These are phyloP conservation scores for Tenthredo amoena DNA, from an alignment of 2,888 invertebrate genomes.

Conservation along the genomic window DNA sequence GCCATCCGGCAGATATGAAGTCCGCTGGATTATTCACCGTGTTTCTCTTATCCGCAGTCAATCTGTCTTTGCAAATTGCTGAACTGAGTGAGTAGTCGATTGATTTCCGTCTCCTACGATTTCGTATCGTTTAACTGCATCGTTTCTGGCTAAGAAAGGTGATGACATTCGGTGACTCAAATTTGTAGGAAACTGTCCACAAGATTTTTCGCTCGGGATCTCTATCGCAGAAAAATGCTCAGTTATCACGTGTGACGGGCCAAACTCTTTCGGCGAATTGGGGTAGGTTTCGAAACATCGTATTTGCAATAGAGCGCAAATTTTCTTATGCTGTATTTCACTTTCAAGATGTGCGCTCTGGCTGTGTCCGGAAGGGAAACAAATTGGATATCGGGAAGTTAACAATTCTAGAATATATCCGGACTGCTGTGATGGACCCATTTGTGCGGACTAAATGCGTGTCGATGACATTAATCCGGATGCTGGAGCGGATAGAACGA, in stretches of 20 bases:
- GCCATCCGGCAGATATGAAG: neutral
- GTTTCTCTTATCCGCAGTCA: neutral
- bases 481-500: neutral
- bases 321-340: neutral
- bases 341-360: neutral
- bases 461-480: neutral
- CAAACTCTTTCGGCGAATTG: neutral
- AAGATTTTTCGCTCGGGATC: neutral
- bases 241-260: neutral
- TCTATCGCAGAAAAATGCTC: neutral
- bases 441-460: conserved; percentile 42
- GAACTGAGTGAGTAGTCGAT: neutral
- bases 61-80: conserved; percentile 2
- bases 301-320: neutral
- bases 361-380: conserved; percentile 52
- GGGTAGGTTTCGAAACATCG: neutral
- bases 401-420: conserved; percentile 58
- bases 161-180: neutral
- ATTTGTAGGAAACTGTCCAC: neutral
- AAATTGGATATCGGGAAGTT: conserved; percentile 50
- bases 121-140: no score
- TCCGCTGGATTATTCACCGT: neutral
- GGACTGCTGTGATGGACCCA: conserved; percentile 57
- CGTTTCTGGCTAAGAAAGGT: no score
- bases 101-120: neutral